Percentiles rank a stretch among this genome's conserved stretches.
Conservation (phyloP, 2,797 vertebrate genomes). For the Fistularia commersonii region DNA sequence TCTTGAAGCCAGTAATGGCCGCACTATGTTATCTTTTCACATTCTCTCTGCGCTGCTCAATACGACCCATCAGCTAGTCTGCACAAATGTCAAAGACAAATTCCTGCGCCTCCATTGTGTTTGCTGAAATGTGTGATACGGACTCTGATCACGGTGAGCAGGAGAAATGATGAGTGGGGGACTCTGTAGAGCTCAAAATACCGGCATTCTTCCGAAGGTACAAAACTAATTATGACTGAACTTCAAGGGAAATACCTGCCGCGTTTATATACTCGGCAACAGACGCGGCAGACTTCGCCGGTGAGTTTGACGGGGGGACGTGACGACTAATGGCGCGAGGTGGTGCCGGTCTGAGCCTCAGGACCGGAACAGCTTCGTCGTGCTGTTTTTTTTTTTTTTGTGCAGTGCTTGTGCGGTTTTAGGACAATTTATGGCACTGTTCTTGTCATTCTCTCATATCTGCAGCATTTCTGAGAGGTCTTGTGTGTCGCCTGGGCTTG, state of each 20-base stretch:
- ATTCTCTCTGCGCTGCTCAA: neutral
- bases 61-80: conserved; percentile 4
- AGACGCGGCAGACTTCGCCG: conserved; percentile 2
- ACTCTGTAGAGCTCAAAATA: conserved; percentile 1
- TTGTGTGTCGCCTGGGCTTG: conserved; percentile 8
- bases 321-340: conserved; percentile 3
- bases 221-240: neutral
- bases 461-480: conserved; percentile 1
- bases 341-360: neutral
- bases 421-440: too few relatives aligned
- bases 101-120: conserved; percentile 3
- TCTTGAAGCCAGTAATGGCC: neutral
- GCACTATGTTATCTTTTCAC: neutral
- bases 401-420: too few relatives aligned
- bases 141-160: conserved; percentile 4
- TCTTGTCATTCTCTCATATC: conserved; percentile 1
- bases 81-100: conserved; percentile 11
- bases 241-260: conserved; percentile 7
- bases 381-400: too few relatives aligned
- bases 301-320: neutral
- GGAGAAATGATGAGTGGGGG: neutral
- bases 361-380: neutral
- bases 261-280: neutral
- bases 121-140: conserved; percentile 3
- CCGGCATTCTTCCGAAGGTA: neutral